Evolutionary conservation across 2,797 vertebrate genomes (phyloP), one percentile per base, ranked within the genome.

Genomic region (Melanotaenia trifasciata): DNA sequence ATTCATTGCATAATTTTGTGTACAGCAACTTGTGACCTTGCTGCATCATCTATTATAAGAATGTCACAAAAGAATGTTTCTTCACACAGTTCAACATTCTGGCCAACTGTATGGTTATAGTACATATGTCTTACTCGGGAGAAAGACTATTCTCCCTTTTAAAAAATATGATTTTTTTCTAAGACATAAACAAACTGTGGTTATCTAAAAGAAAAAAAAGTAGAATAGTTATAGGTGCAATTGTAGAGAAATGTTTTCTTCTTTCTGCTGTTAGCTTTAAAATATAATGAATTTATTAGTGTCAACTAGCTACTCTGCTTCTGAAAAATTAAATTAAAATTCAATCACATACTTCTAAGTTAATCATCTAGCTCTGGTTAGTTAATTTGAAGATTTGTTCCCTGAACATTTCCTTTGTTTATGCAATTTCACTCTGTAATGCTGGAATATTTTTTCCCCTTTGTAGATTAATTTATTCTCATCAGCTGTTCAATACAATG

Each of bases 361-460:
- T 16, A 56, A 56, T 56, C 13, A 3, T 56, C 26, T 8, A 30
- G 6, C 13, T 16, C 5, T 54, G 11, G 50, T 26, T 53, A 54
- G 12, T 60, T 72, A 47, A 84, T 73, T 66, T 73, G 32, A 76
- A 80, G 40, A 72, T 38, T 28, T 56, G 45, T 66, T 58, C 13
- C 54, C 58, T 35, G 45, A 53, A 58, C 43, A 62, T 33, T 59
- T 36, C 26, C 6, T 59, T 53, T 67, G 56, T 63, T 53, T 72
- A 40, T 56, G 70, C 47, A 56, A 65, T 69, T 76, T 82, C 12
- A 72, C 62, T 67, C 45, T 54, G 24, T 76, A 56, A 50, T 71
- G 20, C 40, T 71, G 6, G 30, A 32, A 70, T 67, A 26, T 24
- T 20, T 63, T 56, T 18, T 26, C 1, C 53, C 50, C 18, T 47